Percentiles rank a stretch among this genome's conserved stretches.
Evolutionary conservation across 2,888 invertebrate genomes (phyloP).

Genomic region (Rhabditoides inermis): DNA sequence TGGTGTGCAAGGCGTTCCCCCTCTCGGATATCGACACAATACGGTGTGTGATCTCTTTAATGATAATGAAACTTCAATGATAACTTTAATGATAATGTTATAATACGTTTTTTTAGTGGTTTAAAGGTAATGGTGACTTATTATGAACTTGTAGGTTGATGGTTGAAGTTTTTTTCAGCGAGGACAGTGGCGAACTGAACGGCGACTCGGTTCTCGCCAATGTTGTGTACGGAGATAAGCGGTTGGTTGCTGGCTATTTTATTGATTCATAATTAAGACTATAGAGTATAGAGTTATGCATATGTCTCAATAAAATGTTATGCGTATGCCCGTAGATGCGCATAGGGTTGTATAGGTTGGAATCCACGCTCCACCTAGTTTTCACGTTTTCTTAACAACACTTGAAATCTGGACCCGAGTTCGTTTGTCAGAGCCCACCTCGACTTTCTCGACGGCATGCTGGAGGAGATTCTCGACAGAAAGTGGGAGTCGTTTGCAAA

Average conservation of each 20-base stretch:
- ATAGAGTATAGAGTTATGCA: too few species aligned
- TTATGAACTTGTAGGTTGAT: neutral
- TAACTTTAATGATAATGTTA: too few species aligned
- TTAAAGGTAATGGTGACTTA: neutral
- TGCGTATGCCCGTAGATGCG: too few species aligned
- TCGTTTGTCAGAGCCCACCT: slow-evolving; percentile 85
- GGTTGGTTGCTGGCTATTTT: neutral
- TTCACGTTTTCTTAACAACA: too few species aligned
- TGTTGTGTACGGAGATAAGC: slow-evolving; percentile 81
- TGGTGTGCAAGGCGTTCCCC: slow-evolving; percentile 71
- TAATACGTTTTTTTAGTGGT: too few species aligned
- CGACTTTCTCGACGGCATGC: slow-evolving; percentile 83
- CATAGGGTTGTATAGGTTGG: too few species aligned
- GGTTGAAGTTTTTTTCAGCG: slow-evolving; percentile 67
- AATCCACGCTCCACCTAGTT: neutral
- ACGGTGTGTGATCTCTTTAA: neutral
- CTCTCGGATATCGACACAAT: slow-evolving; percentile 72
- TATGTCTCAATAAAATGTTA: too few species aligned
- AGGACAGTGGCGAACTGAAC: slow-evolving; percentile 77
- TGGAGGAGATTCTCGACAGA: slow-evolving; percentile 85
- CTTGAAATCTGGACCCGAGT: too few species aligned
- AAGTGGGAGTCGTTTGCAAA: slow-evolving; percentile 97
- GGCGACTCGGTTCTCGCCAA: slow-evolving; percentile 87
- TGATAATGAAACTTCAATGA: neutral
- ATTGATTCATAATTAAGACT: too few species aligned